phyloP scores from a whole-genome alignment of 1,140 invertebrate genomes.

The Cydia pomonella region DNA sequence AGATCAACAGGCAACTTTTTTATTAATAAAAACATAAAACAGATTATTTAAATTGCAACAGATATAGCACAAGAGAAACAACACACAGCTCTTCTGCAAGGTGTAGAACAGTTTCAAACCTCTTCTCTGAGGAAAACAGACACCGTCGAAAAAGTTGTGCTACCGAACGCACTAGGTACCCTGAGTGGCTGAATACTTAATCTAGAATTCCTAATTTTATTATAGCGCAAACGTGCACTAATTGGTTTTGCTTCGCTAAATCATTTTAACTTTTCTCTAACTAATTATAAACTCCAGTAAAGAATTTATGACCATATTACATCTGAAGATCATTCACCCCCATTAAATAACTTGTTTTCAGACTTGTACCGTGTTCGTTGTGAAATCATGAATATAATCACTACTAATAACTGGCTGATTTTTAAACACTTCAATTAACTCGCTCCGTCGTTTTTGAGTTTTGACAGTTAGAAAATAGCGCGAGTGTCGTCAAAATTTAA shows the following conservation, averaged over 20 bases:
- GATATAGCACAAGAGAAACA: conserved; percentile 89
- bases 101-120: conserved; percentile 86
- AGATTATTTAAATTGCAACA: conserved; percentile 67
- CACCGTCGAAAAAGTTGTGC: conserved; percentile 89
- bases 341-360: background rate
- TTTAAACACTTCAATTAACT: conserved; percentile 41
- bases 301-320: background rate
- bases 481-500: background rate
- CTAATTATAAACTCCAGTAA: conserved; percentile 32
- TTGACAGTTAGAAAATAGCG: conserved; percentile 7
- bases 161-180: conserved; percentile 90
- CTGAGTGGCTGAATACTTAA: conserved; percentile 41
- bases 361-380: background rate
- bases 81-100: conserved; percentile 87
- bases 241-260: conserved; percentile 31
- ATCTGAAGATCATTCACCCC: conserved; percentile 1
- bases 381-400: background rate
- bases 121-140: conserved; percentile 87
- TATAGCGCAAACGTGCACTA: conserved; percentile 19
- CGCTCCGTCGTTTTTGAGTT: conserved; percentile 30
- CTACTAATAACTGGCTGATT: conserved; percentile 30
- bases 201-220: background rate
- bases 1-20: too few relatives aligned
- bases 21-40: background rate
- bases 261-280: conserved; percentile 14